These are phyloP conservation scores for Drosophila testacea DNA, from an alignment of 2,888 invertebrate genomes.

Conservation along the genomic window DNA sequence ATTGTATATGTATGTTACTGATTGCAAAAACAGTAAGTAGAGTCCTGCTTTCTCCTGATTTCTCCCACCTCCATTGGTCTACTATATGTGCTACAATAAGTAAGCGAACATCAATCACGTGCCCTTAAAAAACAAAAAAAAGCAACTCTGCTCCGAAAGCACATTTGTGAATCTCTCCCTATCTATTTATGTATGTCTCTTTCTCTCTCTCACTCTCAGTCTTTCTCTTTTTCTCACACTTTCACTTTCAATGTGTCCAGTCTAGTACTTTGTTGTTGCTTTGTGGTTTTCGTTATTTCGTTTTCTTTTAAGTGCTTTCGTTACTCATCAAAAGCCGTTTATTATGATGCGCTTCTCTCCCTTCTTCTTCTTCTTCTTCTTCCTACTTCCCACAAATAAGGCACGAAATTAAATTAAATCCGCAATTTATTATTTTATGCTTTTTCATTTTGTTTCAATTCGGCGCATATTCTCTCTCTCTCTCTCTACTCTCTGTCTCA, in stretches of 20 bases:
- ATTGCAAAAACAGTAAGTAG: slow-evolving; percentile 38
- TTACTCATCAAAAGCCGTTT: slow-evolving; percentile 73
- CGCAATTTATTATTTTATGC: slow-evolving; percentile 72
- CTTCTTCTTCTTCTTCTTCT: background rate
- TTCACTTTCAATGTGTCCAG: background rate
- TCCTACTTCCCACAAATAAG: slow-evolving; percentile 24
- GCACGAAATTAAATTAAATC: slow-evolving; percentile 74
- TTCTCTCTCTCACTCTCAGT: background rate
- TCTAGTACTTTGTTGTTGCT: slow-evolving; percentile 19
- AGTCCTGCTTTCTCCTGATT: background rate
- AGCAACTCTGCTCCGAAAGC: background rate
- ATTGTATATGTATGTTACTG: slow-evolving; percentile 26
- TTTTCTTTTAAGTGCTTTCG: slow-evolving; percentile 54
- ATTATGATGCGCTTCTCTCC: slow-evolving; percentile 65
- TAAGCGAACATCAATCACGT: slow-evolving; percentile 71
- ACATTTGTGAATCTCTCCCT: slow-evolving; percentile 6
- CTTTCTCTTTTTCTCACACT: background rate
- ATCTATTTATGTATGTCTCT: background rate
- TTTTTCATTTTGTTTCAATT: slow-evolving; percentile 55
- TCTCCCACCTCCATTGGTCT: slow-evolving; percentile 3
- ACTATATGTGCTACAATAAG: slow-evolving; percentile 45
- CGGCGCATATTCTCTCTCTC: background rate
- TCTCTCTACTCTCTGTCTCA: background rate
- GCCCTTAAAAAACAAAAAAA: slow-evolving; percentile 32
- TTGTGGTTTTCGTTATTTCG: slow-evolving; percentile 43